Base-by-base conservation (phyloP, 1,140 invertebrate genomes). In the Drosophila triauraria region DNA sequence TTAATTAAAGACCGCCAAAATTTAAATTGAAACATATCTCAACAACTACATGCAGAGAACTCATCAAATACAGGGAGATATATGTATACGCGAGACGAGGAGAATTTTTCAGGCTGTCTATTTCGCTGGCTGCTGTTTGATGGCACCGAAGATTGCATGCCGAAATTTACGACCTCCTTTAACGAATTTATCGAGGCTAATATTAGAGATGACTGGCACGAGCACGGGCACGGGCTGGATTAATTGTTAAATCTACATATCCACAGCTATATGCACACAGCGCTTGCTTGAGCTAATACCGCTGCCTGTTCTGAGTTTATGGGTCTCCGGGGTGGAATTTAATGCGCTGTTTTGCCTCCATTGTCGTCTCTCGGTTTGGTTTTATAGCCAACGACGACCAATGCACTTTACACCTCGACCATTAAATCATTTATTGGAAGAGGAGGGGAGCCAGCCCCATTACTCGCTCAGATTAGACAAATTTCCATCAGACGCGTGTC, bases 171-270 rank as follows among this genome's bases (percentile, higher is more conserved):
- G 61, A 63, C 47, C 53, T 48, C 23, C 17, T 71, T 56, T 56
- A 75, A 71, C 76, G 38, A 67, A 78, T 83, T 83, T 78, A 77
- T 87, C 70, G 75, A 32, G 25, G 17, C 69, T 78, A 82, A 78
- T 78, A 82, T 78, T 84, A 80, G 75, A 79, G 64, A 64, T 75
- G 78, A 75, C 78, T 75, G 62, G 23, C 32, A 54, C 53, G 53
- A 47, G 44, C 57, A 54, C 53, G 53, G 51, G 44, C 57, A 35
- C 25, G 64, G 46, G 64, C 63, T 61, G 62, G 54, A 81, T 67
- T 72, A 72, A 60, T 72, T 59, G 69, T 72, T 59, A 60, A 72
- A 43, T 72, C 43, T 57, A 71, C 68, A 72, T 60, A 43, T 71
- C 38, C 38, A n/a, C 47, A n/a, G 63, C n/a, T n/a, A 44, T 53